phyloP scores from a whole-genome alignment of 2,797 vertebrate genomes.

The Myotis daubentonii region DNA sequence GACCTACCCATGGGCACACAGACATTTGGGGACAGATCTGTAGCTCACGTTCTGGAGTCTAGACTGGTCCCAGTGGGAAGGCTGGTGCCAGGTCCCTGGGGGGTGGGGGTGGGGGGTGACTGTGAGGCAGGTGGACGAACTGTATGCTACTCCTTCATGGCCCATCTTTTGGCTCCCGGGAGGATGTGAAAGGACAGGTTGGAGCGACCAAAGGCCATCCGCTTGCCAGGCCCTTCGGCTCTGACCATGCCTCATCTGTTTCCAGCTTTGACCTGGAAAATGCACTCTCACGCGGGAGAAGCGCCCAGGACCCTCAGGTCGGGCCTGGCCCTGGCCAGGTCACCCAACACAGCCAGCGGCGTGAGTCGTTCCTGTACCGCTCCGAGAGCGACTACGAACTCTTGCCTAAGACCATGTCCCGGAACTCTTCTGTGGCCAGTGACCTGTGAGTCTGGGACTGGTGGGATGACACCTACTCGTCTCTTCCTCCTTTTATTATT shows the following conservation, averaged over 20 bases:
- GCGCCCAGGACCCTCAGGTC: conserved; percentile 89
- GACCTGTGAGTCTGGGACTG: conserved; percentile 92
- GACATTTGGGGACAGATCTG: not conserved
- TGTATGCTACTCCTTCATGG: not conserved
- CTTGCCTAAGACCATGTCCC: conserved; percentile 92
- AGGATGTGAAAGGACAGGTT: not conserved
- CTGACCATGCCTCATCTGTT: conserved; percentile 31
- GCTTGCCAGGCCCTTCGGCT: not conserved
- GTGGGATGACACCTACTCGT: not conserved
- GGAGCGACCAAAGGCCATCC: not conserved
- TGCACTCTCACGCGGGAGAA: conserved; percentile 89
- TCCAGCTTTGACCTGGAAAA: conserved; percentile 95
- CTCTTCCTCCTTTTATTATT: not conserved
- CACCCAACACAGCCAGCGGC: conserved; percentile 91
- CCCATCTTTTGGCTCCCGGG: not conserved
- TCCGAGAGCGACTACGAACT: conserved; percentile 96
- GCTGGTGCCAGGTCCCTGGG: too few relatives aligned
- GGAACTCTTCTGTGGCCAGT: conserved; percentile 92
- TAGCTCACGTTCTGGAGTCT: not conserved
- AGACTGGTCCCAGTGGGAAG: not conserved
- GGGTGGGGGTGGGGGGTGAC: not conserved
- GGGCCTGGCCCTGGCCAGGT: conserved; percentile 90
- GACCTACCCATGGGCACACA: not conserved
- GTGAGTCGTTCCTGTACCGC: conserved; percentile 96
- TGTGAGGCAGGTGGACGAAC: too few relatives aligned